These are phyloP conservation scores for Ips typographus DNA, from an alignment of 1,140 invertebrate genomes.

Conservation along the genomic window DNA sequence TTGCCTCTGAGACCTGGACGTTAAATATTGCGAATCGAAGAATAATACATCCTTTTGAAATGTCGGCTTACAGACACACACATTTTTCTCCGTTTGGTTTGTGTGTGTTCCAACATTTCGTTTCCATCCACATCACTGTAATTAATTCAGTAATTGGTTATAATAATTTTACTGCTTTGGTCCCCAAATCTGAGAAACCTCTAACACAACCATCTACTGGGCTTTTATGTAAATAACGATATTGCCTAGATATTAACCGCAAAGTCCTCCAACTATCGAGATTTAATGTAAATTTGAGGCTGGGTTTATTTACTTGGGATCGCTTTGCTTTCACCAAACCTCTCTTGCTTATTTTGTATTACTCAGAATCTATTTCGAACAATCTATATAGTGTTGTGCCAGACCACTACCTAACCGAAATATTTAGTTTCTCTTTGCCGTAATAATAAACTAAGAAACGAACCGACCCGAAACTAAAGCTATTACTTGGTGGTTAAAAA, in stretches of 20 bases:
- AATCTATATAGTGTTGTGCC: not conserved
- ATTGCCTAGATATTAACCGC: not conserved
- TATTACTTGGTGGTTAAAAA: not conserved
- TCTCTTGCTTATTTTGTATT: not conserved
- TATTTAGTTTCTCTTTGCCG: not conserved
- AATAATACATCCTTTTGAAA: too few relatives aligned
- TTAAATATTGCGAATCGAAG: too few relatives aligned
- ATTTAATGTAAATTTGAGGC: slow-evolving; percentile 9
- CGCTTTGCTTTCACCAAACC: not conserved
- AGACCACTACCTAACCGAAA: not conserved
- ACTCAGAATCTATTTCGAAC: not conserved
- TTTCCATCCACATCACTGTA: too few relatives aligned
- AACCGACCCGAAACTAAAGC: not conserved
- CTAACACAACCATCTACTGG: not conserved
- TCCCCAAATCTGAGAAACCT: not conserved
- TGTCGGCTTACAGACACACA: too few relatives aligned
- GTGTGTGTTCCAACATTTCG: too few relatives aligned
- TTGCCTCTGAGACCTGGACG: too few relatives aligned
- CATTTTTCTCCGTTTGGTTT: too few relatives aligned
- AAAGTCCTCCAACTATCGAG: slow-evolving; percentile 5
- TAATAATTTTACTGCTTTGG: too few relatives aligned
- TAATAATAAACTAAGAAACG: not conserved
- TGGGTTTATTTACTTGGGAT: not conserved
- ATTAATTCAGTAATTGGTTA: too few relatives aligned
- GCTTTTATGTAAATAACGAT: slow-evolving; percentile 4